Evolutionary conservation across 2,888 invertebrate species (phyloP).

Genomic region (Oscheius sp.): DNA sequence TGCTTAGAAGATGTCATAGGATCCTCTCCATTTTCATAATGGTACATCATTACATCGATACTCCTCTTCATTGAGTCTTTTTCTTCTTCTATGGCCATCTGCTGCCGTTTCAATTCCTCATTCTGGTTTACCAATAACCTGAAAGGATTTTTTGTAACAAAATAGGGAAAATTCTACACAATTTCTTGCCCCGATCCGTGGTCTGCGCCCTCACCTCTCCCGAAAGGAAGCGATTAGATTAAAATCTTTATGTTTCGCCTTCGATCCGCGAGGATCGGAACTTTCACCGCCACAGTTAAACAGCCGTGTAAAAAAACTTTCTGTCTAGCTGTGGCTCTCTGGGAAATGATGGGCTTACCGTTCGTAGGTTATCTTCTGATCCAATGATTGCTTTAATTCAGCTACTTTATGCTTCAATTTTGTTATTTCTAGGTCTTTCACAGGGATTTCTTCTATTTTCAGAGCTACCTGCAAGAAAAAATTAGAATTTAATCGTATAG

Average conservation of each 20-base stretch:
- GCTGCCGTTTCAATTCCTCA: constrained; percentile 54
- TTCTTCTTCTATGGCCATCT: constrained; percentile 51
- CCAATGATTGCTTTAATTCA: constrained; percentile 84
- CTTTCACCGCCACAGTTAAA: too few relatives aligned
- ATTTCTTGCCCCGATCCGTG: not conserved
- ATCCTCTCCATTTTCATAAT: constrained; percentile 48
- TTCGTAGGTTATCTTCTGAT: constrained; percentile 82
- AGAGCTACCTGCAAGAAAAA: constrained; percentile 47
- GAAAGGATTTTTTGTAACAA: constrained; percentile 6
- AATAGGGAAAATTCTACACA: not conserved
- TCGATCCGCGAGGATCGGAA: too few relatives aligned
- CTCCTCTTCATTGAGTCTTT: constrained; percentile 52
- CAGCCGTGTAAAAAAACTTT: too few relatives aligned
- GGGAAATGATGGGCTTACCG: constrained; percentile 68
- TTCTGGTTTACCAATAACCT: constrained; percentile 60
- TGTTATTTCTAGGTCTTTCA: constrained; percentile 76
- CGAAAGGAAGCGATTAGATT: not conserved
- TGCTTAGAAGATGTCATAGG: constrained; percentile 39
- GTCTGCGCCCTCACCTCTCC: not conserved
- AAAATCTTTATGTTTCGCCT: not conserved
- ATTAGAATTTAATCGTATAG: not conserved
- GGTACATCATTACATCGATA: constrained; percentile 54
- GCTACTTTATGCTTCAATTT: constrained; percentile 86
- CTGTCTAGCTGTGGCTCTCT: too few relatives aligned
- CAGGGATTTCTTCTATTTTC: constrained; percentile 63